Conservation (phyloP, 2,797 vertebrate species). For the Neostethus bicornis region DNA sequence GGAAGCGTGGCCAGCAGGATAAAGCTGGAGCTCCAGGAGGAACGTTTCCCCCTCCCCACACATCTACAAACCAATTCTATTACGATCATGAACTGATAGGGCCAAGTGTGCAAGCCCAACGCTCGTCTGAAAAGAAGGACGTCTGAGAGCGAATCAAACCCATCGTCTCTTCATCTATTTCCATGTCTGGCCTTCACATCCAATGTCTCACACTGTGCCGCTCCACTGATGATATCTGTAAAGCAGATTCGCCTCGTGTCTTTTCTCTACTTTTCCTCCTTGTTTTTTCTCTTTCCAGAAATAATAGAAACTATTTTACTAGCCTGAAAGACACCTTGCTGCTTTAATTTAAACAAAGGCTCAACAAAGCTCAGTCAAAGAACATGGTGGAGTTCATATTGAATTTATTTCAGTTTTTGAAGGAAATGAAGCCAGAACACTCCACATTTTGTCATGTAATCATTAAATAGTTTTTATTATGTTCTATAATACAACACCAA, state of each 20-base stretch:
- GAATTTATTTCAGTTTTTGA: slow-evolving; percentile 13
- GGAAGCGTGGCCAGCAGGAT: slow-evolving; percentile 60
- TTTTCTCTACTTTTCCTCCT: background rate
- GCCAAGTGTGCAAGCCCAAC: slow-evolving; percentile 38
- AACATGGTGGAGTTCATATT: slow-evolving; percentile 5
- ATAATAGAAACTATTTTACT: background rate
- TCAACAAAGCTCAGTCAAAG: slow-evolving; percentile 4
- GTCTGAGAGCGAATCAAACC: slow-evolving; percentile 55
- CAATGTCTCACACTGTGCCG: slow-evolving; percentile 43
- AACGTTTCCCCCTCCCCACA: slow-evolving; percentile 43
- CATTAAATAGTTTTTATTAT: slow-evolving; percentile 4
- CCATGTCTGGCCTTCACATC: slow-evolving; percentile 56
- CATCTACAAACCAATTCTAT: slow-evolving; percentile 73
- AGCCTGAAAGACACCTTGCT: slow-evolving; percentile 7
- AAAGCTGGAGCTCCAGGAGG: slow-evolving; percentile 53
- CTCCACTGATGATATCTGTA: slow-evolving; percentile 47
- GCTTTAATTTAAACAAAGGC: slow-evolving; percentile 12
- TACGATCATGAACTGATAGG: slow-evolving; percentile 71
- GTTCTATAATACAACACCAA: slow-evolving; percentile 12
- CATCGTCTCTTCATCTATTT: slow-evolving; percentile 56
- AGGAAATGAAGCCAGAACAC: slow-evolving; percentile 17
- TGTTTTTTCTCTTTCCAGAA: background rate
- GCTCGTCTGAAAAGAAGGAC: slow-evolving; percentile 43
- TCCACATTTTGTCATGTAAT: slow-evolving; percentile 4
- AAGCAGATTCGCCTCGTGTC: slow-evolving; percentile 10